A percentile compares a stretch with the other conserved stretches of the same genome.
Evolutionary conservation across 2,797 vertebrate species (phyloP).

Genomic region (Myotis vivesi): DNA sequence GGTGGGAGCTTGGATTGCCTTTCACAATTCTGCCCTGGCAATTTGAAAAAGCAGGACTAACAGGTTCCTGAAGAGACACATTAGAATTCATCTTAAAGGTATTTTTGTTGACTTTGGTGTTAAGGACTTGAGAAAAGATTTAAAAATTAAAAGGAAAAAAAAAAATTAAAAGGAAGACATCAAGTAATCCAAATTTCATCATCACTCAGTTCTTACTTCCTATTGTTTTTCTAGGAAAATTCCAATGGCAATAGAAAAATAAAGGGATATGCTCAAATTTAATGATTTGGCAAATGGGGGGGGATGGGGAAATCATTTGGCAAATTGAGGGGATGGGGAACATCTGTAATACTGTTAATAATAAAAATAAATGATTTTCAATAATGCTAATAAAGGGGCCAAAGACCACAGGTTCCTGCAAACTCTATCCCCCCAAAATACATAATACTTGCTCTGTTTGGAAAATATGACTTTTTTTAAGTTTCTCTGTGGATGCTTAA

Average conservation of each 20-base stretch:
- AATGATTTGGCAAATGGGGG: not conserved
- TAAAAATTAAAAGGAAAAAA: conserved; percentile 56
- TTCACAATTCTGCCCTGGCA: conserved; percentile 49
- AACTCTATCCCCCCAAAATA: not conserved
- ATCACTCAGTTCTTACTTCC: conserved; percentile 15
- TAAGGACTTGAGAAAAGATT: conserved; percentile 47
- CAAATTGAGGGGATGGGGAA: not conserved
- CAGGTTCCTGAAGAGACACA: conserved; percentile 67
- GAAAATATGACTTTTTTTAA: not conserved
- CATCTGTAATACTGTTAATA: not conserved
- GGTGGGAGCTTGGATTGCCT: not conserved
- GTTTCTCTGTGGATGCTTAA: conserved; percentile 36
- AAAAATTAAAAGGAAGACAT: conserved; percentile 51
- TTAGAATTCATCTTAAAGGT: conserved; percentile 41
- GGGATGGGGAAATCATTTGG: not conserved
- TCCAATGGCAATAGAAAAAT: conserved; percentile 10
- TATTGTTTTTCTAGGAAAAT: conserved; percentile 34
- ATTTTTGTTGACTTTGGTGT: conserved; percentile 58
- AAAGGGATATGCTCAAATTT: not conserved
- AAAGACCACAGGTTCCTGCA: not conserved
- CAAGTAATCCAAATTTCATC: conserved; percentile 9
- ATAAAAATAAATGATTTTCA: not conserved
- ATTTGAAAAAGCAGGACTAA: conserved; percentile 69
- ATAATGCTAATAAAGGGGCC: conserved; percentile 20
- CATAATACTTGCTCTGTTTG: not conserved